Conservation (phyloP, 2,113 vertebrate genomes). For the Uropsilus gracilis region DNA sequence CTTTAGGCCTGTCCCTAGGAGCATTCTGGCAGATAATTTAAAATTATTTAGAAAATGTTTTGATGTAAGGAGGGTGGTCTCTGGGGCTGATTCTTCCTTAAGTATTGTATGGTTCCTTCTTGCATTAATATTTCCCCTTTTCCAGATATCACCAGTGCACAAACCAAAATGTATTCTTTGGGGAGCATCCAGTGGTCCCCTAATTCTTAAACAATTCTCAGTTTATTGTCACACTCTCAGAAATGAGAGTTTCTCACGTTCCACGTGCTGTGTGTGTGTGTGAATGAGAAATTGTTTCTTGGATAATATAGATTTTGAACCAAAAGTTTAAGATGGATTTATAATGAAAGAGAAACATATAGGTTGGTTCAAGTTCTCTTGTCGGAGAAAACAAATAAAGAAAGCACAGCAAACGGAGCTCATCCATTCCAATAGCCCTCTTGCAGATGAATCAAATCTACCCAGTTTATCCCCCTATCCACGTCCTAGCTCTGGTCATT, state of each 20-base stretch:
- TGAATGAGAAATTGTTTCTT: neutral
- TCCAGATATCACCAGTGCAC: neutral
- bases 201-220: neutral
- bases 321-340: neutral
- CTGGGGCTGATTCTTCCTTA: neutral
- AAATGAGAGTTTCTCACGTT: neutral
- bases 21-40: neutral
- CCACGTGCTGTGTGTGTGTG: neutral
- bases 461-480: neutral
- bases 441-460: neutral
- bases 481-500: neutral
- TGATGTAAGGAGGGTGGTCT: neutral
- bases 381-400: neutral
- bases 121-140: neutral
- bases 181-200: neutral
- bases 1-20: neutral
- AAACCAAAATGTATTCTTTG: neutral
- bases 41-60: neutral
- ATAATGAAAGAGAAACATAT: neutral
- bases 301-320: neutral
- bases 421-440: neutral
- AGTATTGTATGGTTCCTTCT: neutral
- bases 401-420: neutral
- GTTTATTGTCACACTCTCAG: neutral
- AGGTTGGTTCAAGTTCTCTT: neutral